phyloP scores from a whole-genome alignment of 1,140 invertebrate genomes.

The Zelostemma sp. region DNA sequence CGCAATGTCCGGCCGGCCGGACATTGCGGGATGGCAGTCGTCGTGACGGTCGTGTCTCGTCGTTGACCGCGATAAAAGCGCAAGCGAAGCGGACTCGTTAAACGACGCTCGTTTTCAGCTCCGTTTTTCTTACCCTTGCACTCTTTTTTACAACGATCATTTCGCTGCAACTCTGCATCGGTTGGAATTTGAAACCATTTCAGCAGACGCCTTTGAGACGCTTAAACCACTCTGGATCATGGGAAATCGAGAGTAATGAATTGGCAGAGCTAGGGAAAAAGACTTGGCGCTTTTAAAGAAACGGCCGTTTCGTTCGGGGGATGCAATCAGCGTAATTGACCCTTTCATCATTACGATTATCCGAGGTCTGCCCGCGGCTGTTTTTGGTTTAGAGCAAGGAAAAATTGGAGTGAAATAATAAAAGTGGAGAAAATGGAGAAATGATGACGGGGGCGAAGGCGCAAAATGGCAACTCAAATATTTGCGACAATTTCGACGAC shows the following conservation, averaged over 20 bases:
- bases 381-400: no score
- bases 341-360: no score
- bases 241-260: slow-evolving; percentile 5
- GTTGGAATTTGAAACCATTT: no score
- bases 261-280: not conserved
- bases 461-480: slow-evolving; percentile 40
- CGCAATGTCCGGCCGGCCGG: not conserved
- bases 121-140: not conserved
- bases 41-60: not conserved
- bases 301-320: not conserved
- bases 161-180: no score
- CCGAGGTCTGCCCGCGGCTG: no score
- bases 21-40: not conserved
- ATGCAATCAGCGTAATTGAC: no score
- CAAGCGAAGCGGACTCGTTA: not conserved
- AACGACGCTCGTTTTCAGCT: not conserved
- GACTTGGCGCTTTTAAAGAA: not conserved
- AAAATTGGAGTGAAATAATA: no score
- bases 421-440: slow-evolving; percentile 23
- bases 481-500: slow-evolving; percentile 45
- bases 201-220: not conserved
- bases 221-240: not conserved
- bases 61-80: not conserved
- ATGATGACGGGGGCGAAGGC: slow-evolving; percentile 19
- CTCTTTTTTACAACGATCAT: no score